Conservation (phyloP, 2,888 invertebrate genomes). For the Tricholauxania praeusta region DNA sequence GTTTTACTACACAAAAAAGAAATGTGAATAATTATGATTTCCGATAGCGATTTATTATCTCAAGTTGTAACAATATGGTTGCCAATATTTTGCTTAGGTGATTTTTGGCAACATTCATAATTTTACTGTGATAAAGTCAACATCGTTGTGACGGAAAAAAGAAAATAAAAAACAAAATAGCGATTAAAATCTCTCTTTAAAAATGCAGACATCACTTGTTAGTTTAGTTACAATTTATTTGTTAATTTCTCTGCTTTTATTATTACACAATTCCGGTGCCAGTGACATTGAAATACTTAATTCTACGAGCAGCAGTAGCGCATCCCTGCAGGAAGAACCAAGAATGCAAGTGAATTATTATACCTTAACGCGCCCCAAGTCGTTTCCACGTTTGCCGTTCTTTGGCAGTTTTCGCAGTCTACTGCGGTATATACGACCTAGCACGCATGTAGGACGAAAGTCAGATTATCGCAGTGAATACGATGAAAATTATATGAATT, state of each 20-base stretch:
- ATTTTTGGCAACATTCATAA: constrained; percentile 33
- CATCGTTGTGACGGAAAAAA: constrained; percentile 31
- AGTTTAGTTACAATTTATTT: not conserved
- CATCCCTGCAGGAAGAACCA: too few relatives aligned
- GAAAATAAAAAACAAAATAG: not conserved
- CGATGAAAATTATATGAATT: constrained; percentile 61
- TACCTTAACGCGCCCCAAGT: constrained; percentile 65
- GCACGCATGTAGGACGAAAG: constrained; percentile 49
- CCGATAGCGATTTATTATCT: constrained; percentile 3
- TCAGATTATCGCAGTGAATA: constrained; percentile 57
- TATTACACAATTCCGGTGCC: not conserved
- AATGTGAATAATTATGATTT: not conserved
- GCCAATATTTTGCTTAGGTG: constrained; percentile 6
- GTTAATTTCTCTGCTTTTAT: not conserved
- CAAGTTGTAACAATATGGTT: not conserved
- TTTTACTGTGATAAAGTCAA: constrained; percentile 28
- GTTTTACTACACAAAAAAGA: not conserved
- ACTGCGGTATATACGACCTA: constrained; percentile 55
- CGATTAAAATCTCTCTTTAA: not conserved
- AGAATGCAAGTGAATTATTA: too few relatives aligned
- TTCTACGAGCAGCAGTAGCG: too few relatives aligned
- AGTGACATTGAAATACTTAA: too few relatives aligned
- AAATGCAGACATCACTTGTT: not conserved
- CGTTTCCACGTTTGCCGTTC: constrained; percentile 56
- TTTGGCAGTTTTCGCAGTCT: constrained; percentile 58